Base-by-base conservation (phyloP, 2,113 vertebrate genomes). In the Alligator sinensis region DNA sequence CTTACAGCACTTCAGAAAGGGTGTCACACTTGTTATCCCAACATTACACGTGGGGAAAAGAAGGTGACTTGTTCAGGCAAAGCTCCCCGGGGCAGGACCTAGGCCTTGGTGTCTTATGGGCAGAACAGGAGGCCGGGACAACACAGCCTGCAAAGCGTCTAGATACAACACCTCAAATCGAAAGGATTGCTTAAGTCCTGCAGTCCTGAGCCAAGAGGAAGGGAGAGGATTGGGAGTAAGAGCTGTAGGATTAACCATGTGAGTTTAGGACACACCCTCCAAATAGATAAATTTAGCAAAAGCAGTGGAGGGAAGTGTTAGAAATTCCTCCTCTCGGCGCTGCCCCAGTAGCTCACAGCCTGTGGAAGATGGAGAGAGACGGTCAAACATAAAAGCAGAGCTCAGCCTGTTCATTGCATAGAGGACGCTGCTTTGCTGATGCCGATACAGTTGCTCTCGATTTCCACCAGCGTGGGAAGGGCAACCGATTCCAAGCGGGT, bases 401-500 rank as follows among this genome's bases (percentile, higher is more conserved):
- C 34, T 2, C 10, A 88, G 21, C 66, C 92, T 21, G 38, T 38
- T 38, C 38, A 38, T 78, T 4, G 4, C 68, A 19, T 60, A 77
- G 21, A 12, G 3, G 1, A 68, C 68, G 14, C 61, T 11, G 62
- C 14, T 63, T 84, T 25, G 12, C 70, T 57, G 19, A 22, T 27
- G 25, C 15, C 59, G 18, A 16, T 0, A 0, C 70, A 87, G 34
- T 38, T 58, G 74, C 9, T 4, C n/a, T 0, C 0, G 54, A 57
- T 76, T 78, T 78, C 57, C 60, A 77, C 70, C 28, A 83, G 30
- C 16, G 21, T 1, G 15, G 9, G 91, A 21, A 76, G 60, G 81
- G 4, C 70, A 77, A 13, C 4, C 17, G 17, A 34, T 30, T 5
- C 14, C 11, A 19, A 30, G 19, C 4, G 5, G n/a, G n/a, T 68